A percentile compares a stretch with the other conserved stretches of the same genome.
Evolutionary conservation across 2,888 invertebrate genomes (phyloP).

Genomic region (Tetragonisca angustula): DNA sequence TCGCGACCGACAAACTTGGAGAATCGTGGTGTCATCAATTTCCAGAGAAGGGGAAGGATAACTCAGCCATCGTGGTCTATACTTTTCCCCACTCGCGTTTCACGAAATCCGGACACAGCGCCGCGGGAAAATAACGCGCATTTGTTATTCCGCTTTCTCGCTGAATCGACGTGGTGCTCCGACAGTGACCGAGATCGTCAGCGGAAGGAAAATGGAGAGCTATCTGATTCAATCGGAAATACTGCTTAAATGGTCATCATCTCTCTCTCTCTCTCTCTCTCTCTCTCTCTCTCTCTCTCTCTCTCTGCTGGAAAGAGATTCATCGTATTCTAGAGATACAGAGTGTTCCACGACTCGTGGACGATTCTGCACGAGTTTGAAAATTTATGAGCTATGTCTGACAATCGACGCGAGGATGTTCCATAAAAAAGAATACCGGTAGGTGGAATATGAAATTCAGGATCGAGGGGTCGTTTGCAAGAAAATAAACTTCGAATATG

Average conservation of each 20-base stretch:
- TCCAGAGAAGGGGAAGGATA: background rate
- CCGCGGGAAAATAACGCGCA: conserved; percentile 6
- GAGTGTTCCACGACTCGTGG: no score
- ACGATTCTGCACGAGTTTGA: no score
- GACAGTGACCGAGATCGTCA: background rate
- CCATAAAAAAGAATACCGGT: no score
- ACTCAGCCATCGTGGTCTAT: background rate
- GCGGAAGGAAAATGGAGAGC: conserved; percentile 7
- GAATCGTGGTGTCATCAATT: conserved; percentile 23
- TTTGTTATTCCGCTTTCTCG: conserved; percentile 22
- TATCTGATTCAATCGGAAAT: background rate
- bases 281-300: background rate
- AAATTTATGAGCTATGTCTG: no score
- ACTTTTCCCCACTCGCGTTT: conserved; percentile 19
- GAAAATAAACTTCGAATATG: no score
- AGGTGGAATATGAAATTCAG: no score
- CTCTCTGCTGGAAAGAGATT: no score
- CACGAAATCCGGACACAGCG: background rate
- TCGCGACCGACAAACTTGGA: conserved; percentile 1
- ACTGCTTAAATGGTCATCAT: background rate
- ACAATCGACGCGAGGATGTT: no score
- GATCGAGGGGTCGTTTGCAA: no score
- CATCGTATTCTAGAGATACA: background rate
- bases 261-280: background rate
- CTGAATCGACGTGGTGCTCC: conserved; percentile 6